These are phyloP conservation scores for Labeo rohita DNA, from an alignment of 2,113 vertebrate genomes.

Conservation along the genomic window DNA sequence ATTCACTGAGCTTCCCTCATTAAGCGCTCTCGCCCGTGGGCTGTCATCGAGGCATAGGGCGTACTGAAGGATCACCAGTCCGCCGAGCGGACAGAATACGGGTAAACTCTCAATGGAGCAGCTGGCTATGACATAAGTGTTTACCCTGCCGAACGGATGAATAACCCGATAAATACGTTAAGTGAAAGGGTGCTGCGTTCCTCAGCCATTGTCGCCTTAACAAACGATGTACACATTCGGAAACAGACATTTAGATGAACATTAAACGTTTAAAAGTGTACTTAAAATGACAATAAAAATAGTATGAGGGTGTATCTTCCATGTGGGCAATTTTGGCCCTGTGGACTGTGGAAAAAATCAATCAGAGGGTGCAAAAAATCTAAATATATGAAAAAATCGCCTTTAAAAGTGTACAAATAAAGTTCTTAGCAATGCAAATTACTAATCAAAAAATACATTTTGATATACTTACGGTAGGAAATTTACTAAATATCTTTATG, in stretches of 20 bases:
- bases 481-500: no score
- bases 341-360: neutral
- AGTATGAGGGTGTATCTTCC: neutral
- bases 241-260: neutral
- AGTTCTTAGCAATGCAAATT: no score
- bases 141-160: neutral
- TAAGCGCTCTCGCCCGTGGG: conserved; percentile 41
- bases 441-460: no score
- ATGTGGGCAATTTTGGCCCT: neutral
- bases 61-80: conserved; percentile 10
- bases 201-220: neutral
- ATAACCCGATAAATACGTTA: neutral
- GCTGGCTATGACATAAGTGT: conserved; percentile 10
- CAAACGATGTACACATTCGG: neutral
- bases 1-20: conserved; percentile 44
- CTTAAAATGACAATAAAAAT: neutral
- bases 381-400: no score
- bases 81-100: conserved; percentile 1
- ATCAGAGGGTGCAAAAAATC: no score
- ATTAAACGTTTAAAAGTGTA: neutral
- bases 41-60: conserved; percentile 17
- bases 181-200: neutral
- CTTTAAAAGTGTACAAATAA: no score
- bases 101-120: neutral
- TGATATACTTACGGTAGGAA: no score